Evolutionary conservation across 2,113 vertebrate genomes (phyloP), one percentile per base, ranked within the genome.

Genomic region (Cathartes aura): DNA sequence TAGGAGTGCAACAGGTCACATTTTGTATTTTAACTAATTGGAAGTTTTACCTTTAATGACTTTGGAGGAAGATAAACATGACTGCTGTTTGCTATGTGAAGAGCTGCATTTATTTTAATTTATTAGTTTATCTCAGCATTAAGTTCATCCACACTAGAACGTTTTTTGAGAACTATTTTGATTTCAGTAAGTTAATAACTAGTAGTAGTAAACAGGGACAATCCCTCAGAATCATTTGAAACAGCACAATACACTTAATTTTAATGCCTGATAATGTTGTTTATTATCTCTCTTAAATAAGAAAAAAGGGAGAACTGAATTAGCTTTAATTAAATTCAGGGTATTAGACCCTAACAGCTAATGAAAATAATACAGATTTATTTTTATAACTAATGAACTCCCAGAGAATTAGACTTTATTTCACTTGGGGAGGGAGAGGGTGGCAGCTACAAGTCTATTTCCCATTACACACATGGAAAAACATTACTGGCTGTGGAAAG

Each of bases 261-360:
- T 94, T 89, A 96, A 95, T n/a, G 72, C 58, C 70, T 76, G 36
- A 58, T 91, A 88, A 82, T 14, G 5, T 50, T 97, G 68, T 96
- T 96, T 95, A 96, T 88, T 47, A 87, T 73, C 55, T 94, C 43
- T 92, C 67, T 95, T 96, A 89, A 97, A 72, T 73, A 97, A 95
- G 82, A 67, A 94, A 83, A 95, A 93, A 71, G 2, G 26, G 32
- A 95, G 19, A 96, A 98, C 72, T 95, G 68, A 90, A 83, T 97
- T 92, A 94, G 78, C 66, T 96, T 95, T 91, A 94, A 95, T 94
- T 95, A 97, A 96, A 75, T 79, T 62, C 84, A 89, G 45, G 60
- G 20, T 93, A 95, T 95, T 89, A 92, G 79, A 94, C 60, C 58
- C 68, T 91, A 83, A 87, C 47, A 96, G 59, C 22, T 92, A 95